Base-by-base conservation (phyloP, 2,888 invertebrate genomes). In the Lasioglossum calceatum region DNA sequence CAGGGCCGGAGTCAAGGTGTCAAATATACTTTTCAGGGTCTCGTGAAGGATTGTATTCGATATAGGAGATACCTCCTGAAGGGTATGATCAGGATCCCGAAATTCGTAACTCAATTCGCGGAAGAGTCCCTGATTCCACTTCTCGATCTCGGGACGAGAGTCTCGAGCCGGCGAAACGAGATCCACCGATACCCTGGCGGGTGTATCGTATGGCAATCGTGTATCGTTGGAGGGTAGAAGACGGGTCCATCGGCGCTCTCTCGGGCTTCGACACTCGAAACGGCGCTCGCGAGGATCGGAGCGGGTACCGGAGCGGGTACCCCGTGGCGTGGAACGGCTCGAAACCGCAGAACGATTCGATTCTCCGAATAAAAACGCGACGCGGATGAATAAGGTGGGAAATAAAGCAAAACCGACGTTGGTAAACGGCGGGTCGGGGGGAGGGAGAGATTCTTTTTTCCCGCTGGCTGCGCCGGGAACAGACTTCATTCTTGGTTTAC, bases 401-500 rank as follows among this genome's bases (percentile, higher is more conserved):
- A 80, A 81, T 70, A 87, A 81, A 84, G 67, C 39, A 64, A 64
- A 76, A 81, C 86, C 54, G 86, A 75, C 80, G 71, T 76, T 73
- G 67, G 85, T 85, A 85, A 90, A 88, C 84, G 82, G 36, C 39
- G 75, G 64, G 36, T 61, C 54, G 36, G 79, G 77, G 86, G 73
- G 64, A 16, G 64, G 73, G 70, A 70, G 70, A 64, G 19, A 27
- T 2, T 79, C 47, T 79, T 85, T 88, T 87, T 82, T 79, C 81
- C 79, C 88, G 89, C 90, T 88, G 92, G 89, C 88, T 90, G 83
- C 71, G 71, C 42, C 71, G 89, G 92, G 94, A 95, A 92, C 95
- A 93, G 94, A 94, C 95, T 95, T 94, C 93, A 93, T 93, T 94
- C 94, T 94, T 94, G 93, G 95, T 95, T 94, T 95, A 94, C 95